Conservation (phyloP, 2,797 vertebrate species). For the Taeniopygia guttata region DNA sequence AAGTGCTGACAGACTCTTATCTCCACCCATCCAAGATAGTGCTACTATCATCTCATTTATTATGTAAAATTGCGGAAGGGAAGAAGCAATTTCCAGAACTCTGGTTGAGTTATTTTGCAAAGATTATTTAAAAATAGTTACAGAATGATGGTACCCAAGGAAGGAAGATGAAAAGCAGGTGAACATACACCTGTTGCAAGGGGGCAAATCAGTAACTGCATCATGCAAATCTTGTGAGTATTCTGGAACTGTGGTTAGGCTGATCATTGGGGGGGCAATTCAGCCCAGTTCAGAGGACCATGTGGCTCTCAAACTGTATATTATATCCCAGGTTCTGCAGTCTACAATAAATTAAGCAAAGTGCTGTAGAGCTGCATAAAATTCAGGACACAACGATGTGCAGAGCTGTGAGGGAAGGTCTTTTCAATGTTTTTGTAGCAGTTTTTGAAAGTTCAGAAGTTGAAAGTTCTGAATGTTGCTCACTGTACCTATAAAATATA, state of each 20-base stretch:
- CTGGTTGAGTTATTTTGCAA: slow-evolving; percentile 7
- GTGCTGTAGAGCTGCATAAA: neutral
- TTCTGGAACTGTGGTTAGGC: neutral
- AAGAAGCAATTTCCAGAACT: slow-evolving; percentile 2
- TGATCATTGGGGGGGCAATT: neutral
- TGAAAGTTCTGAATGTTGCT: too few relatives aligned
- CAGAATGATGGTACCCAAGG: neutral
- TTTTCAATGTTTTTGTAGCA: neutral
- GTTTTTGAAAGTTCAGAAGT: neutral
- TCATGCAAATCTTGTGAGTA: neutral
- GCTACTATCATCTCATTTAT: slow-evolving; percentile 38
- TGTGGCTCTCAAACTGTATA: neutral
- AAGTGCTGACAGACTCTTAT: slow-evolving; percentile 60
- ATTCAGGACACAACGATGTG: neutral
- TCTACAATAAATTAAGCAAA: neutral
- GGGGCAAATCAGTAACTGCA: neutral
- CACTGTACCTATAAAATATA: neutral
- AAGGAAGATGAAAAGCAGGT: neutral
- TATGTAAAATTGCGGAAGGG: slow-evolving; percentile 28
- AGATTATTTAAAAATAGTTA: neutral
- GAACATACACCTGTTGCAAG: neutral
- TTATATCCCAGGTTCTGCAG: neutral
- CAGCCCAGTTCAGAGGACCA: neutral
- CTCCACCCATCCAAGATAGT: slow-evolving; percentile 6
- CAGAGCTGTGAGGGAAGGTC: neutral